Evolutionary conservation across 2,888 invertebrate genomes (phyloP), one percentile per base, ranked within the genome.

Genomic region (Argyra leucocephala): DNA sequence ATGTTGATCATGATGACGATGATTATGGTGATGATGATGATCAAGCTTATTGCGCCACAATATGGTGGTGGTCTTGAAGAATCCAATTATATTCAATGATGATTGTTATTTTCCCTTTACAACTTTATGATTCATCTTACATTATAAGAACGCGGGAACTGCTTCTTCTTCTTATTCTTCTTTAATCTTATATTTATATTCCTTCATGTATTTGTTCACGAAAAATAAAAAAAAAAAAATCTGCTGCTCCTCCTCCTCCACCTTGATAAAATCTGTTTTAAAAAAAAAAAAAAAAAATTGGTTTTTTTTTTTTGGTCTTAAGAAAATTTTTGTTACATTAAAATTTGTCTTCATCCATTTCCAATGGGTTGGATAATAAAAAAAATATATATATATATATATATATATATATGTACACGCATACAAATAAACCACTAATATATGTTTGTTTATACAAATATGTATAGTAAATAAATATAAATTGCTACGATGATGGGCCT

Each of bases 31-130:
- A 37, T 37, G 15, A 3, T 37, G 37, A 12, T 48, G 10, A 31
- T 31, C 31, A 31, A 7, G 5, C 31, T 31, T 31, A 31, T 31
- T 31, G 31, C 31, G 31, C 31, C 31, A 31, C 31, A 10, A 31
- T 31, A 31, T 31, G 48, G n/a, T 48, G 48, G 48, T 48, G 48
- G 48, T 48, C 48, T 48, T 9, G 1, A 9, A 48, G n/a, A 48
- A n/a, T n/a, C 48, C 48, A 48, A 48, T 48, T 48, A 48, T 48
- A 48, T 48, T 5, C 48, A 48, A 48, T 48, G n/a, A 48, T n/a
- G 48, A 48, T 48, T 48, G 48, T 48, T 48, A n/a, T 48, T 48
- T 48, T 48, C 12, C 48, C 48, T 48, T 48, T 48, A 48, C 48
- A 48, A 48, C 48, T 48, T 48, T 48, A 48, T 48, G 48, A 48